A percentile compares a stretch with the other conserved stretches of the same genome.
These are phyloP conservation scores for Blomia tropicalis DNA, from an alignment of 2,888 invertebrate genomes.

Conservation along the genomic window DNA sequence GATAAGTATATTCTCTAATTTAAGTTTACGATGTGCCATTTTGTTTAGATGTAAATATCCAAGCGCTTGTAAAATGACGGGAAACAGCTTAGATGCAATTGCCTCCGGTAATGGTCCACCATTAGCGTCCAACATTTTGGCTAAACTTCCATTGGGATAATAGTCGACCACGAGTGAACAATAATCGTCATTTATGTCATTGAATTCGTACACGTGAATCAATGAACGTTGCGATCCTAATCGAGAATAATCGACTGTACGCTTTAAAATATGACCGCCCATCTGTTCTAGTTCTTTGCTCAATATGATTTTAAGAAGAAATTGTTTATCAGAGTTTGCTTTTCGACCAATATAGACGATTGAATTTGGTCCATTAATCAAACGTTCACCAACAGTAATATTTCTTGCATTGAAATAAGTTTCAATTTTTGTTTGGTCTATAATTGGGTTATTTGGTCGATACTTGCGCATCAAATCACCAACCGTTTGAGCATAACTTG, in stretches of 20 bases:
- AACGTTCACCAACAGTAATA: not conserved
- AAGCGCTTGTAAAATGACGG: not conserved
- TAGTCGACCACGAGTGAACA: not conserved
- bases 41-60: not conserved
- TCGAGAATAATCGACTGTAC: not conserved
- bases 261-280: not conserved
- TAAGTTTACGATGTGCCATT: constrained; percentile 10
- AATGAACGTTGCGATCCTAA: not conserved
- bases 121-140: not conserved
- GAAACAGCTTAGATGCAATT: not conserved
- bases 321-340: no score
- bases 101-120: not conserved
- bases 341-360: not conserved
- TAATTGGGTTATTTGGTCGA: not conserved
- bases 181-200: no score
- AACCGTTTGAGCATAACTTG: not conserved
- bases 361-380: not conserved
- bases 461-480: not conserved
- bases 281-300: not conserved
- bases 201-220: not conserved
- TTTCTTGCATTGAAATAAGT: not conserved
- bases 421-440: not conserved
- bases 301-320: not conserved
- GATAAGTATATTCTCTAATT: constrained; percentile 59
- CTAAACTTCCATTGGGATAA: not conserved